Percentiles rank a stretch among this genome's conserved stretches.
phyloP scores from a whole-genome alignment of 2,888 invertebrate genomes.

The Patella caerulea region DNA sequence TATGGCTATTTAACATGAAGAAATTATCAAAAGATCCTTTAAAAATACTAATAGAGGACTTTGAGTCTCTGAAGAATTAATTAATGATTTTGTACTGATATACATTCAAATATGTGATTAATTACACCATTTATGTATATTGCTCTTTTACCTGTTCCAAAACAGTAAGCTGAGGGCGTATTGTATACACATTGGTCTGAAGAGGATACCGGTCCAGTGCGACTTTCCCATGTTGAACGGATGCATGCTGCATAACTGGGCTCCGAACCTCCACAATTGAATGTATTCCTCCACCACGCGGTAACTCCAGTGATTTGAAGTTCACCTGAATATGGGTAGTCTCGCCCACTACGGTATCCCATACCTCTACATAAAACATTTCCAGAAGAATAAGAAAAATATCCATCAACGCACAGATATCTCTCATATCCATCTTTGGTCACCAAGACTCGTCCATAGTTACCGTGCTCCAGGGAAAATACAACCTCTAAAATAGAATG shows the following conservation, averaged over 20 bases:
- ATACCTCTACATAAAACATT: neutral
- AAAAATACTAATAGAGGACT: too few species aligned
- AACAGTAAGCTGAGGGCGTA: neutral
- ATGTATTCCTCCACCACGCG: neutral
- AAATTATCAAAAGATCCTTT: too few species aligned
- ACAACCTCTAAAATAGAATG: neutral
- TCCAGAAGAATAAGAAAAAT: neutral
- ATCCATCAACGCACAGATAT: neutral
- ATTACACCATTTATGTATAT: neutral
- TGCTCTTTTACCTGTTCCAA: neutral
- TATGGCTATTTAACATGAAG: too few species aligned
- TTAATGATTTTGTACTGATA: too few species aligned
- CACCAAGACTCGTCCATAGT: neutral
- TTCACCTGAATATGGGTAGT: neutral
- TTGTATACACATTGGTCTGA: neutral
- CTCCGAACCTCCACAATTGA: neutral
- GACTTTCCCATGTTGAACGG: neutral
- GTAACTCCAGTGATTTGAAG: neutral
- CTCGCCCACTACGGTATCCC: neutral
- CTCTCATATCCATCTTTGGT: slow-evolving; percentile 1
- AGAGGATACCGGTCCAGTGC: neutral
- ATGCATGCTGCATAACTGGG: neutral
- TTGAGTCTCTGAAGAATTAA: too few species aligned
- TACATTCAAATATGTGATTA: too few species aligned
- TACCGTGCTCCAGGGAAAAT: neutral